Percentiles rank a stretch among this genome's conserved stretches.
Conservation (phyloP, 2,888 invertebrate genomes). For the Cephus nigrinus region DNA sequence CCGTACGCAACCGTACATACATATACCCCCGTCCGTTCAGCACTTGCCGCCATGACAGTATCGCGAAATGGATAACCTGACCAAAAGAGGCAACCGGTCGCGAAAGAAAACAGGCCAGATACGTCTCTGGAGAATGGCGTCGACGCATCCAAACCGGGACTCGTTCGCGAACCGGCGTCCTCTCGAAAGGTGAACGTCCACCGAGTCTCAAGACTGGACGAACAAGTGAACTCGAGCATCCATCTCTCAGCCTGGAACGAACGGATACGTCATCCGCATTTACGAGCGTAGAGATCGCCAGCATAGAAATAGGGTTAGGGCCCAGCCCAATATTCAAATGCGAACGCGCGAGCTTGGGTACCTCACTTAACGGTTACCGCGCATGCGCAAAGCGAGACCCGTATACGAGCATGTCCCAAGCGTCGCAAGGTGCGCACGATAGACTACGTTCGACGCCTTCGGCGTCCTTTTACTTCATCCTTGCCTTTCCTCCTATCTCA, state of each 20-base stretch:
- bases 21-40: neutral
- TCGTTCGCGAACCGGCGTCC: slow-evolving; percentile 37
- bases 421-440: neutral
- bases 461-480: neutral
- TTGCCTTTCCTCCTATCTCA: slow-evolving; percentile 11
- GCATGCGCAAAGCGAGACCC: slow-evolving; percentile 32
- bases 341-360: slow-evolving; percentile 13
- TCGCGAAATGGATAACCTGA: slow-evolving; percentile 32
- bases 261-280: slow-evolving; percentile 12
- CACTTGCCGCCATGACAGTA: neutral
- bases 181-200: slow-evolving; percentile 56
- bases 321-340: neutral
- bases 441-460: neutral
- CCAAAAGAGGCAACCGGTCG: slow-evolving; percentile 58
- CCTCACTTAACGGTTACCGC: slow-evolving; percentile 30
- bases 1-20: neutral
- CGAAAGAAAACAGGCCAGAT: slow-evolving; percentile 59
- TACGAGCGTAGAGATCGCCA: neutral
- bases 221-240: slow-evolving; percentile 55
- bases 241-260: slow-evolving; percentile 28
- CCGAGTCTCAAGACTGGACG: slow-evolving; percentile 47
- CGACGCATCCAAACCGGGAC: slow-evolving; percentile 50
- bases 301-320: neutral
- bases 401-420: neutral
- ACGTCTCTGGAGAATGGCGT: slow-evolving; percentile 52